phyloP scores from a whole-genome alignment of 2,888 invertebrate species.

The Phengaris arion region DNA sequence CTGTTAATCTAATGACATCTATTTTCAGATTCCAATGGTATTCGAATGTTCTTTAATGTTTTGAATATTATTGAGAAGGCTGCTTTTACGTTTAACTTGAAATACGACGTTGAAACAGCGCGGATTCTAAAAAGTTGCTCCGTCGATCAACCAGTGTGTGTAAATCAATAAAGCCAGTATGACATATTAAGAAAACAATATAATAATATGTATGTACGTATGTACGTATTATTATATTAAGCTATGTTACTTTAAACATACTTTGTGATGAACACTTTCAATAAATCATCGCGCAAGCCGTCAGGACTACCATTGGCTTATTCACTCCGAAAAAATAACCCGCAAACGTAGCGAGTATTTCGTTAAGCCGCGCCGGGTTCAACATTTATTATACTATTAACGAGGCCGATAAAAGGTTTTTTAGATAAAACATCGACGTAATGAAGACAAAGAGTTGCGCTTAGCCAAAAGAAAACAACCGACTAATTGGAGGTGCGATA shows the following conservation, averaged over 20 bases:
- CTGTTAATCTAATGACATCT: slow-evolving; percentile 8
- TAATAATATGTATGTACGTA: no score
- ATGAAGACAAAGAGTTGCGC: slow-evolving; percentile 67
- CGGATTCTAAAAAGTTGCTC: no score
- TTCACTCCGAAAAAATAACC: slow-evolving; percentile 27
- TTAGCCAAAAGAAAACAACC: slow-evolving; percentile 59
- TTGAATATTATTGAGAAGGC: background rate
- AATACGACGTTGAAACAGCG: no score
- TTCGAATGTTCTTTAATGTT: slow-evolving; percentile 9
- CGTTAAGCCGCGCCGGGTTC: background rate
- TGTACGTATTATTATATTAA: no score
- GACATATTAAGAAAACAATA: background rate
- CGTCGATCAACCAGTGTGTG: no score
- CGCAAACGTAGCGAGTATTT: background rate
- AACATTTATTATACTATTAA: slow-evolving; percentile 27
- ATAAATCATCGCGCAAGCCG: slow-evolving; percentile 1
- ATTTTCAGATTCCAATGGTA: slow-evolving; percentile 6
- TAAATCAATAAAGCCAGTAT: background rate
- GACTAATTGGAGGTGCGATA: slow-evolving; percentile 54
- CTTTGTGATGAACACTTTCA: background rate
- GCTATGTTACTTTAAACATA: background rate
- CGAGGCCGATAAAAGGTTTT: slow-evolving; percentile 29
- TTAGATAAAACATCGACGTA: slow-evolving; percentile 54
- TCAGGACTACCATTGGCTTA: slow-evolving; percentile 10
- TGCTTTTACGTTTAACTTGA: background rate